A percentile compares a stretch with the other conserved stretches of the same genome.
phyloP scores from a whole-genome alignment of 2,797 vertebrate species.

The Hydrolagus colliei region DNA sequence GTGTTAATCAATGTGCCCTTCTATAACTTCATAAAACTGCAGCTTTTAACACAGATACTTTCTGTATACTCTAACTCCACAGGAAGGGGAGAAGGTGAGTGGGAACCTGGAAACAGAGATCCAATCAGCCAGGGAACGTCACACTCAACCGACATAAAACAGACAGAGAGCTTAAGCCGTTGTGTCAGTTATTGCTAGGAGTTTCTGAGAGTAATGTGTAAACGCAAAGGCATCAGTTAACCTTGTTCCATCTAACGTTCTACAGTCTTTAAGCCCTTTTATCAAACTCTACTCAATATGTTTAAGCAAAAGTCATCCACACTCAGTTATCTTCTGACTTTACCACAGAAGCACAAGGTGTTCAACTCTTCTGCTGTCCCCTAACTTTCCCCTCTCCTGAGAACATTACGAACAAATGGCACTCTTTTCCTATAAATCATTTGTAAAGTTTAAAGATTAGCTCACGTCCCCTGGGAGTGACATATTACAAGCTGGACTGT shows the following conservation, averaged over 20 bases:
- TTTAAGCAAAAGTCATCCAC: background rate
- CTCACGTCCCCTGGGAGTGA: background rate
- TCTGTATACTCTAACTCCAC: background rate
- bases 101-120: background rate
- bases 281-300: conserved; percentile 1
- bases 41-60: background rate
- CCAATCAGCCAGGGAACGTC: background rate
- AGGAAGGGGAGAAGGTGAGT: background rate
- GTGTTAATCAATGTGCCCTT: too few species aligned
- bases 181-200: background rate
- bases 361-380: too few species aligned
- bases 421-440: background rate
- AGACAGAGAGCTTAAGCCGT: background rate
- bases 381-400: background rate
- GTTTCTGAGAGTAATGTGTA: background rate
- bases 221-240: background rate
- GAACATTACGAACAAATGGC: background rate
- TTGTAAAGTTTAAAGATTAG: background rate
- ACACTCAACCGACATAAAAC: background rate
- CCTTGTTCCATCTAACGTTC: background rate
- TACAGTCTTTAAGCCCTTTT: background rate
- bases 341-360: background rate
- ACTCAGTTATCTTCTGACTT: background rate
- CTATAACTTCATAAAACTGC: too few species aligned
- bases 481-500: conserved; percentile 11